Conservation (phyloP, 2,888 invertebrate species). For the Chrysolina americana region DNA sequence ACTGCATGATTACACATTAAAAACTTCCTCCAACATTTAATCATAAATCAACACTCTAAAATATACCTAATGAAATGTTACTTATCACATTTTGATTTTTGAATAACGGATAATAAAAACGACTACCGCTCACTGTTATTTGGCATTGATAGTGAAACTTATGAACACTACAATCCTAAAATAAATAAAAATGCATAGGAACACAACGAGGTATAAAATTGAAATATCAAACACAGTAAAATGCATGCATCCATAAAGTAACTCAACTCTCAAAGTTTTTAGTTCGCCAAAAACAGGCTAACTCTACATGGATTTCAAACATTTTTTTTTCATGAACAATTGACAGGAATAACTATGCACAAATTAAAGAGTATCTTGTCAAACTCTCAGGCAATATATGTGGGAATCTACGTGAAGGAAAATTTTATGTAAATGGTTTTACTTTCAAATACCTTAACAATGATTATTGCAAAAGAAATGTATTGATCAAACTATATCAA, state of each 20-base stretch:
- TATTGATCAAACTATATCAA: no score
- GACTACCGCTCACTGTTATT: conserved; percentile 10
- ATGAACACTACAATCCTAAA: conserved; percentile 8
- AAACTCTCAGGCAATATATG: no score
- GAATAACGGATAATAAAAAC: neutral
- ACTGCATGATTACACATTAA: neutral
- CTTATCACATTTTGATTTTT: conserved; percentile 16
- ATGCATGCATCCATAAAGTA: conserved; percentile 8
- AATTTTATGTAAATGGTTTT: no score
- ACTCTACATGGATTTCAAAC: no score
- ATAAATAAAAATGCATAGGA: conserved; percentile 29
- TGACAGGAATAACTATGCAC: no score
- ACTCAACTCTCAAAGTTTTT: neutral
- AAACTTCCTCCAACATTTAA: conserved; percentile 3
- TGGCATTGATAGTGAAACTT: conserved; percentile 23
- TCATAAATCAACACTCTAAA: neutral
- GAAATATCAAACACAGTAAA: conserved; percentile 7
- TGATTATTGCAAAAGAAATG: no score
- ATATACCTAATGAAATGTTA: conserved; percentile 17
- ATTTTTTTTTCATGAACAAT: no score
- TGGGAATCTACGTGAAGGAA: no score
- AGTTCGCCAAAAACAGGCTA: no score
- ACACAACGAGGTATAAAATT: conserved; percentile 32
- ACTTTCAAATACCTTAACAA: no score
- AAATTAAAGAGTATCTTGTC: no score